phyloP scores from a whole-genome alignment of 2,797 vertebrate species.

The Chelon labrosus region DNA sequence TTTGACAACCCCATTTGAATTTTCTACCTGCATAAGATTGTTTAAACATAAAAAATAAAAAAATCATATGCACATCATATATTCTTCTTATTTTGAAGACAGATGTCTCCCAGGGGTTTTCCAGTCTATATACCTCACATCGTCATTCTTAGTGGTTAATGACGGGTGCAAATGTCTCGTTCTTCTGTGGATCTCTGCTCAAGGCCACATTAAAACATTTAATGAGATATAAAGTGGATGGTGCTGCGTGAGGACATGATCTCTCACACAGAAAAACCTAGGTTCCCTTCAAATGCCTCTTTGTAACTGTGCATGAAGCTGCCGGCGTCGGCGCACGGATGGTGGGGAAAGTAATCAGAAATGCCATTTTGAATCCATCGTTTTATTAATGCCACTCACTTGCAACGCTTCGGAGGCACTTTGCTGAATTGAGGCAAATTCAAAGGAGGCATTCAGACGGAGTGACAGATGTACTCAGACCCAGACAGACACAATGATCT shows the following conservation, averaged over 20 bases:
- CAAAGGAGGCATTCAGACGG: constrained; percentile 32
- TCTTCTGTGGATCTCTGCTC: constrained; percentile 28
- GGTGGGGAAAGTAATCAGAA: constrained; percentile 29
- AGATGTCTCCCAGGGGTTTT: too few relatives aligned
- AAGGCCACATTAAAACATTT: constrained; percentile 40
- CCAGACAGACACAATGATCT: constrained; percentile 15
- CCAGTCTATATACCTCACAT: background rate
- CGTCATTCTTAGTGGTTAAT: constrained; percentile 49
- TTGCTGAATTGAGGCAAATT: constrained; percentile 32
- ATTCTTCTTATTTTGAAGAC: too few relatives aligned
- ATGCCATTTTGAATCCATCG: constrained; percentile 40
- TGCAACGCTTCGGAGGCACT: constrained; percentile 37
- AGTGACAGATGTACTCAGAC: constrained; percentile 40
- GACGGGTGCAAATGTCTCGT: constrained; percentile 41
- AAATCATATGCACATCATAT: too few relatives aligned
- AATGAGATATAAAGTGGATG: constrained; percentile 59
- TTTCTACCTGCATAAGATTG: too few relatives aligned
- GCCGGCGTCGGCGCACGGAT: background rate
- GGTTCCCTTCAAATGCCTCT: constrained; percentile 16
- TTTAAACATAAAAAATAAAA: too few relatives aligned
- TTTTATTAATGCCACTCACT: constrained; percentile 27
- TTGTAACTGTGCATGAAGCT: constrained; percentile 33
- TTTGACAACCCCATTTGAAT: too few relatives aligned
- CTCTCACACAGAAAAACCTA: background rate
- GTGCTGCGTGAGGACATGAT: constrained; percentile 16